Conservation (phyloP, 1,140 invertebrate species). For the Acyrthosiphon pisum region DNA sequence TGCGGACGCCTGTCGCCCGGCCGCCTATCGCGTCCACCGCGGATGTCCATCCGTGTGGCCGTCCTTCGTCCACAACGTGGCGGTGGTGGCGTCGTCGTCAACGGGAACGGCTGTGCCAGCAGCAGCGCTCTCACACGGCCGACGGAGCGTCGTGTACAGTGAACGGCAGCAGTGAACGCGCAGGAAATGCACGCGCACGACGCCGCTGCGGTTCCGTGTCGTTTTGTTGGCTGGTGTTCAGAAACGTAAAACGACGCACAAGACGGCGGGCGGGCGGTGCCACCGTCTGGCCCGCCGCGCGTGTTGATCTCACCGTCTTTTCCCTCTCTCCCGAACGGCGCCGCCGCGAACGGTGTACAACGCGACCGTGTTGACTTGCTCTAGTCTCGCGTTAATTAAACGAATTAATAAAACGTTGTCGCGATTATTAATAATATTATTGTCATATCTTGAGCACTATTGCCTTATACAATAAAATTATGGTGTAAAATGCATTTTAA, state of each 20-base stretch:
- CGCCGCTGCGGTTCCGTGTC: constrained; percentile 44
- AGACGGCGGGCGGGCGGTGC: constrained; percentile 31
- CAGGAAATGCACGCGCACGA: constrained; percentile 44
- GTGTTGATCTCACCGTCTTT: constrained; percentile 49
- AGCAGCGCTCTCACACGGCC: constrained; percentile 56
- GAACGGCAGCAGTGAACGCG: not conserved
- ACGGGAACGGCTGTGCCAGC: not conserved
- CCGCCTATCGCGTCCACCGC: constrained; percentile 27
- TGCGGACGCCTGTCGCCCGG: not conserved
- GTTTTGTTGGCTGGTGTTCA: constrained; percentile 51
- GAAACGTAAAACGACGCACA: constrained; percentile 41
- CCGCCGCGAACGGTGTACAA: not conserved
- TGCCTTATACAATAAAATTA: not conserved
- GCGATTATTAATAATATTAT: not conserved
- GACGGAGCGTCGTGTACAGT: constrained; percentile 43
- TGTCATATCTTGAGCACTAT: not conserved
- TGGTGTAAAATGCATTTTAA: not conserved
- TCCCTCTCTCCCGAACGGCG: constrained; percentile 30
- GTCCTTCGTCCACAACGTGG: not conserved
- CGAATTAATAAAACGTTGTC: not conserved
- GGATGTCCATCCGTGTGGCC: constrained; percentile 20
- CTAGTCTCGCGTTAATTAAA: not conserved
- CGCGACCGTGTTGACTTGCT: not conserved
- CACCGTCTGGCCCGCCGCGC: constrained; percentile 32
- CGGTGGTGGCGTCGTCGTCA: not conserved